Evolutionary conservation across 2,797 vertebrate species (phyloP).

Genomic region (Nannoperca obscura): DNA sequence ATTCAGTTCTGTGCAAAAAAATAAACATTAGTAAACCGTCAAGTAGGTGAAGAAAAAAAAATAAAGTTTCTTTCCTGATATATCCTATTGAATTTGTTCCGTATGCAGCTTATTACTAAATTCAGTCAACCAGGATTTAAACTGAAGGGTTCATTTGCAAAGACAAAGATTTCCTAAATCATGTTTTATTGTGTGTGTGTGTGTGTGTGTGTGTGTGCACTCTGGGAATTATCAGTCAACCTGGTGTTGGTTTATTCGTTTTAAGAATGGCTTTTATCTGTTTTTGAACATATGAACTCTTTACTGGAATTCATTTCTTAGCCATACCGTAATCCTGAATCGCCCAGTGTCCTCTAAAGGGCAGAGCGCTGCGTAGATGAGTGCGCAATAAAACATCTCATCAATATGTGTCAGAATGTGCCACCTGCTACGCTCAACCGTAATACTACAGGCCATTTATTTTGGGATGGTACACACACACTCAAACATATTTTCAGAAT

Average conservation of each 20-base stretch:
- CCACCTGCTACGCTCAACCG: not conserved
- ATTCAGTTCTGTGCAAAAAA: not conserved
- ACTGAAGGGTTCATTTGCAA: not conserved
- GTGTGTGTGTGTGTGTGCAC: too few species aligned
- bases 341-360: not conserved
- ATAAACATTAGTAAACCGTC: not conserved
- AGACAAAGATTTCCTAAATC: too few species aligned
- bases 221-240: too few species aligned
- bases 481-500: not conserved
- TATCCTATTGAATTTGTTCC: not conserved
- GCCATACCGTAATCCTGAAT: not conserved
- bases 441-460: not conserved
- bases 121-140: not conserved
- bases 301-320: not conserved
- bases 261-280: too few species aligned
- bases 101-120: not conserved
- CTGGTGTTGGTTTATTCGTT: too few species aligned
- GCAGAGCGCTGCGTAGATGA: not conserved
- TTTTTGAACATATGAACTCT: too few species aligned
- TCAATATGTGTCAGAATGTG: slow-evolving; percentile 1
- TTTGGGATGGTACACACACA: not conserved
- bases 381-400: not conserved
- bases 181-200: too few species aligned
- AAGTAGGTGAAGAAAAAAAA: not conserved
- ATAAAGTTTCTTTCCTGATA: not conserved